Base-by-base conservation (phyloP, 2,888 invertebrate species). In the Apomyelois bistriatella region DNA sequence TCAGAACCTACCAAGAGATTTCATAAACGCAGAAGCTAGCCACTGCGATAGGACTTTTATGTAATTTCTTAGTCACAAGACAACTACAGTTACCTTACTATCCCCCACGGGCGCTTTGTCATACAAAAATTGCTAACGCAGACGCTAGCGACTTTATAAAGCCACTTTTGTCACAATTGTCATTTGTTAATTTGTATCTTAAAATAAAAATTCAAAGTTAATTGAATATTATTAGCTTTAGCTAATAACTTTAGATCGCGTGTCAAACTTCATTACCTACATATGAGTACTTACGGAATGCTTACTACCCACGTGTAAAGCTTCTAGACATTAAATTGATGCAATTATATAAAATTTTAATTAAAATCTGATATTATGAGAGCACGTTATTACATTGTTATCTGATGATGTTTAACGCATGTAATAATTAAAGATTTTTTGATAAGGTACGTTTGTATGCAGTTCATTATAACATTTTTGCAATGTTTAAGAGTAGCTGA, bases 341-440 rank as follows among this genome's bases (percentile, higher is more conserved):
- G 42, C 51, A 22, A 41, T 17, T 42, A 42, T 51, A 17, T 36
- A 36, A 53, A 57, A 57, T 49, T 57, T 58, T 46, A 13, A 52
- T 54, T 35, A 54, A 53, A 57, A 52, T 46, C 56, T 54, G 53
- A 56, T 46, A 32, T 10, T 32, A 10, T 32, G 32, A 32, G 32
- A 46, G 32, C 48, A 38, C 28, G 40, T 16, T 10, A 50, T 50
- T 40, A 50, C n/a, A 16, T 12, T 10, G 49, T 32, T 40, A 50
- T 50, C 49, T 40, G 49, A 50, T 49, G 28, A 49, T 50, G 40
- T 50, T 50, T 32, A 40, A 38, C 30, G 28, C 32, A 32, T 50
- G 38, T 50, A 37, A 28, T 37, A 41, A 50, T 50, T 50, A 40
- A 50, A 50, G 40, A 50, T 50, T 46, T 7, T 32, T 32, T 35